These are phyloP conservation scores for Periophthalmus magnuspinnatus DNA, from an alignment of 2,797 vertebrate species.

Conservation along the genomic window DNA sequence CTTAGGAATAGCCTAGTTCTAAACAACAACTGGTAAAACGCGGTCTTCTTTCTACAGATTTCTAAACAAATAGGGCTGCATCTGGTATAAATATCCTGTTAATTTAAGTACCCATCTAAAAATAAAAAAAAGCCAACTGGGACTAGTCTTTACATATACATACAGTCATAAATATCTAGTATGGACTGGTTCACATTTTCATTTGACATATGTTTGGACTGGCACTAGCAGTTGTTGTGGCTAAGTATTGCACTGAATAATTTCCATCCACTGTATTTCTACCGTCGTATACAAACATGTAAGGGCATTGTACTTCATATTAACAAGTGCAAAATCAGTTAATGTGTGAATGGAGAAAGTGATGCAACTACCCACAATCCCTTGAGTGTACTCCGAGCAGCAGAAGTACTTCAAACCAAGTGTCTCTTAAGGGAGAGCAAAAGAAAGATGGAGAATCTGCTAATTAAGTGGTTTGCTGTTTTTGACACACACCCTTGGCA, in stretches of 20 bases:
- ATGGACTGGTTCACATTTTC: not conserved
- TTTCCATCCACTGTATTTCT: not conserved
- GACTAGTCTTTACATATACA: too few relatives aligned
- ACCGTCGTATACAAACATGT: not conserved
- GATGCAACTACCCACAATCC: slow-evolving; percentile 25
- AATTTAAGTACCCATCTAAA: too few relatives aligned
- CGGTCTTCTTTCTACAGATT: too few relatives aligned
- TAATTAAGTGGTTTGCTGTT: slow-evolving; percentile 57
- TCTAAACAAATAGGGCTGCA: too few relatives aligned
- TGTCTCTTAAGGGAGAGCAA: slow-evolving; percentile 51
- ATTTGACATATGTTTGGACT: not conserved
- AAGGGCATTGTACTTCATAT: not conserved
- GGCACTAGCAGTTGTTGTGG: too few relatives aligned
- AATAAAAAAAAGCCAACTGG: too few relatives aligned
- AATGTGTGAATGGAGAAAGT: slow-evolving; percentile 28
- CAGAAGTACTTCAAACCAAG: slow-evolving; percentile 36
- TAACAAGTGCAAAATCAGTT: slow-evolving; percentile 6
- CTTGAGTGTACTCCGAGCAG: slow-evolving; percentile 8
- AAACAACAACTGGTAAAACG: too few relatives aligned
- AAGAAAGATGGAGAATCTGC: slow-evolving; percentile 38
- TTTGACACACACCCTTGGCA: slow-evolving; percentile 29
- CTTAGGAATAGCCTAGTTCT: too few relatives aligned
- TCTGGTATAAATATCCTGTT: slow-evolving; percentile 61
- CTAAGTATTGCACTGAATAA: not conserved
- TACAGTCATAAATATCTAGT: not conserved